A percentile compares a stretch with the other conserved stretches of the same genome.
These are phyloP conservation scores for Megaceryle maxima DNA, from an alignment of 2,113 vertebrate species.

Conservation along the genomic window DNA sequence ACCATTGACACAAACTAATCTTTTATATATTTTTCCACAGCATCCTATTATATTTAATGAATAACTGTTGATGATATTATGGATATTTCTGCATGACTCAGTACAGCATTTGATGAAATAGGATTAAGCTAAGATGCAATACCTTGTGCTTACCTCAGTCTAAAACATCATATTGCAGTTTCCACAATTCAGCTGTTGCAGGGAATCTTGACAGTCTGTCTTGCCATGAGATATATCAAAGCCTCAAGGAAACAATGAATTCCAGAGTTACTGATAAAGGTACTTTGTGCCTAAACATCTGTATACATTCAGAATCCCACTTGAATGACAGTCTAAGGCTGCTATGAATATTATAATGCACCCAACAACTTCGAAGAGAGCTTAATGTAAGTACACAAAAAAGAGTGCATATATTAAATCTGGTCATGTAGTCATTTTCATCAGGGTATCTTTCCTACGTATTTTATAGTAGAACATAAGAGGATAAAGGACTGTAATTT, in stretches of 20 bases:
- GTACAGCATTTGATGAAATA: neutral
- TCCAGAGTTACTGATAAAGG: neutral
- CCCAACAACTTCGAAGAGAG: neutral
- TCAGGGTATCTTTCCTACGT: neutral
- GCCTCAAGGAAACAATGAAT: neutral
- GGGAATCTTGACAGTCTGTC: neutral
- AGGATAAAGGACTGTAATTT: neutral
- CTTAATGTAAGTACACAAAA: neutral
- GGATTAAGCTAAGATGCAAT: neutral
- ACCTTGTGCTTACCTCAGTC: neutral
- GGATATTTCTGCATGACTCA: neutral
- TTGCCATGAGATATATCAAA: neutral
- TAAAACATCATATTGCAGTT: neutral
- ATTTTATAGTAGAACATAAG: neutral
- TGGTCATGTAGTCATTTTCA: neutral
- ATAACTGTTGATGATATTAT: neutral
- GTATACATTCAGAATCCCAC: neutral
- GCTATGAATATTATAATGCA: neutral
- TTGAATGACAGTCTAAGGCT: neutral
- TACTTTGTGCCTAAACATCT: neutral
- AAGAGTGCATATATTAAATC: neutral
- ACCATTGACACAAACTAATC: neutral
- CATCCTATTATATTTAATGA: neutral
- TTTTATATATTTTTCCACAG: neutral
- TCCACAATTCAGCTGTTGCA: neutral